Evolutionary conservation across 2,888 invertebrate genomes (phyloP), one percentile per base, ranked within the genome.

Genomic region (Ormyrus rosae): DNA sequence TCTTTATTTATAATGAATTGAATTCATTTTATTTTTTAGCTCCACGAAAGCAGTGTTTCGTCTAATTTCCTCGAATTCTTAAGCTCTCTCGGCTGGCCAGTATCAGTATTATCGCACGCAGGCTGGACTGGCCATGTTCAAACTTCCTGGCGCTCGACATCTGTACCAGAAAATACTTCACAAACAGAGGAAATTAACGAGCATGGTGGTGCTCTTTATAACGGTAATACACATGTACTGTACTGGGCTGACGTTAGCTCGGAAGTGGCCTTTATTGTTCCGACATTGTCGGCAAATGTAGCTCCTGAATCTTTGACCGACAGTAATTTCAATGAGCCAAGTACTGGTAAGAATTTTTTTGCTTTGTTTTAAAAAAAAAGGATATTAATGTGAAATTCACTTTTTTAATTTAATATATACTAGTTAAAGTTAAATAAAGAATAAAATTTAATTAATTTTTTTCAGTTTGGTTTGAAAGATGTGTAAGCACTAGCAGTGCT

Each of bases 231-330:
- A 78, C 95, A 96, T 90, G 95, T 98, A 4, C 92, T 99, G 0
- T 99, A 98, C 91, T 99, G 98, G 98, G 96, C 98, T 1, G 98
- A 99, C 91, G 96, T 97, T 0, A 95, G 95, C 69, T 96, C 97
- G 5, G 99, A 99, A 92, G 95, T 99, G 75, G 98, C 98, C 2
- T 98, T 99, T 91, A 95, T 99, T 19, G 96, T 99, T 73, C 99
- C 99, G 0, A 93, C 93, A 2, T 89, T 90, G 19, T 86, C 87
- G 5, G 83, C 84, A 19, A 85, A 84, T 34, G 75, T 84, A 5
- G 85, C 81, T 34, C 78, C 86, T 0, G 89, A 89, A 58, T 48
- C 72, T 9, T 48, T 68, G 2, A 88, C 87, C 53, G 90, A 90
- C 60, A 79, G 84, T n/a, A 88, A 87, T 83, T 89, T 86, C 67